phyloP scores from a whole-genome alignment of 2,113 vertebrate genomes.

The Ceyx cyanopectus region DNA sequence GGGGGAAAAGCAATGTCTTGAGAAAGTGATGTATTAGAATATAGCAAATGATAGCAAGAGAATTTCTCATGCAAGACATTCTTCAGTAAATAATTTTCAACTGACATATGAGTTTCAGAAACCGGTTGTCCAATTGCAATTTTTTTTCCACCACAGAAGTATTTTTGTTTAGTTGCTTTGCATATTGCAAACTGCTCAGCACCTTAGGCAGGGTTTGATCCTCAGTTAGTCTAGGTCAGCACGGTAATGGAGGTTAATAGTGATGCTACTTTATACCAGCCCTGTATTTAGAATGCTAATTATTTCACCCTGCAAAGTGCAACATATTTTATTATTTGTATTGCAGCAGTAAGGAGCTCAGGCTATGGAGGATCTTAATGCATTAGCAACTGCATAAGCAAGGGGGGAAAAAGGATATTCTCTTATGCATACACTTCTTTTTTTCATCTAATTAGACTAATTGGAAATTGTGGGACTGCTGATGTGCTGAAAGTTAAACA shows the following conservation, averaged over 20 bases:
- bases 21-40: background rate
- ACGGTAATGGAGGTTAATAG: slow-evolving; percentile 18
- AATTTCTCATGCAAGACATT: background rate
- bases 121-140: background rate
- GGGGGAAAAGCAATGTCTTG: slow-evolving; percentile 21
- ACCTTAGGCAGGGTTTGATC: background rate
- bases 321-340: background rate
- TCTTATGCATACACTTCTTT: background rate
- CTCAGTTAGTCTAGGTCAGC: slow-evolving; percentile 31
- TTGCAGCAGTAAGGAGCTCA: background rate
- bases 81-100: background rate
- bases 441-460: background rate
- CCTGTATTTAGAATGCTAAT: background rate
- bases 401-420: background rate
- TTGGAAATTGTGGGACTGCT: background rate
- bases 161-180: background rate
- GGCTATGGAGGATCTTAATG: background rate
- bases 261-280: background rate
- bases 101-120: background rate
- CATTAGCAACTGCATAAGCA: background rate
- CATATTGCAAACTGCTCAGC: background rate
- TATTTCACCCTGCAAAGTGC: slow-evolving; percentile 1
- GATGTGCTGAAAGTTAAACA: background rate
- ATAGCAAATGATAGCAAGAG: background rate
- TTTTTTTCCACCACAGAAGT: background rate